Percentiles rank a stretch among this genome's conserved stretches.
These are phyloP conservation scores for Pterostichus niger DNA, from an alignment of 2,888 invertebrate genomes.

Conservation along the genomic window DNA sequence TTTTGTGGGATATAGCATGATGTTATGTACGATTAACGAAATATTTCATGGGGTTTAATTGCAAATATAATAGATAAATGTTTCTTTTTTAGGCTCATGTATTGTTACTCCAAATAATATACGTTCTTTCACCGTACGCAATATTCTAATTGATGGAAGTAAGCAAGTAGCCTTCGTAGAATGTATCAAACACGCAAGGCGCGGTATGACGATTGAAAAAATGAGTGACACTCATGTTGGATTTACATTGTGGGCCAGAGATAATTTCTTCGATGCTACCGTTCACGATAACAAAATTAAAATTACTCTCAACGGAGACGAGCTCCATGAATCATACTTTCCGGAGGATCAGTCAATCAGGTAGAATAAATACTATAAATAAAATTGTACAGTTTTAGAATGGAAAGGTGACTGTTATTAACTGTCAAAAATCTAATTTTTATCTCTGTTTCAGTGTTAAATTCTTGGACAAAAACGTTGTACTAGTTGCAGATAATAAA, in stretches of 20 bases:
- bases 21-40: too few species aligned
- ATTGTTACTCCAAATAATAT: conserved; percentile 13
- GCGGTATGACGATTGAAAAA: conserved; percentile 34
- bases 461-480: conserved; percentile 36
- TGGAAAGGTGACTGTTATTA: too few species aligned
- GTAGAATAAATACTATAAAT: conserved; percentile 11
- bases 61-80: neutral
- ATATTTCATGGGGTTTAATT: too few species aligned
- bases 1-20: too few species aligned
- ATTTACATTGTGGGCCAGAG: conserved; percentile 18
- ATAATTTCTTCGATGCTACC: neutral
- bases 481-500: conserved; percentile 23
- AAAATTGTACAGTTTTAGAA: too few species aligned
- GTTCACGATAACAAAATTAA: conserved; percentile 25
- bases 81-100: conserved; percentile 44
- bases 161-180: too few species aligned
- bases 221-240: conserved; percentile 5
- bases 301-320: too few species aligned
- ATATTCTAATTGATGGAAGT: too few species aligned
- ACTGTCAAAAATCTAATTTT: too few species aligned
- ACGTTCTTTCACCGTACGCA: too few species aligned
- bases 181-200: conserved; percentile 6
- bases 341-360: neutral
- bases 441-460: conserved; percentile 25
- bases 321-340: neutral